Evolutionary conservation across 2,113 vertebrate species (phyloP).

Genomic region (Pelmatolapia mariae): DNA sequence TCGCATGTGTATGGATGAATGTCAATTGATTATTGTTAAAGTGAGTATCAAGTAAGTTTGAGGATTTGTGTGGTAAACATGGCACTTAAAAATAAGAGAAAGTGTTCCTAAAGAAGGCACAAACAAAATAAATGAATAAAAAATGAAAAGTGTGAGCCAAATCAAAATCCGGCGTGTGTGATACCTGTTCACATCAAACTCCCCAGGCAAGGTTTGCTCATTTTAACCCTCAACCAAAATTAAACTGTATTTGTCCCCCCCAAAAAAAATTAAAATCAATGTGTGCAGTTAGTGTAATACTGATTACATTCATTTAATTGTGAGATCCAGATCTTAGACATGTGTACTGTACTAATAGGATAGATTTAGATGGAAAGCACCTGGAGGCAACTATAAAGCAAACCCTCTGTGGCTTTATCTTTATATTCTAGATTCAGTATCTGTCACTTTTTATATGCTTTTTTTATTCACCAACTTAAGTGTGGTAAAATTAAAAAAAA

Average conservation of each 20-base stretch:
- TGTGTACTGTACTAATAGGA: rapidly evolving
- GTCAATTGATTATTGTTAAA: neutral
- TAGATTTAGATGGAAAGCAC: neutral
- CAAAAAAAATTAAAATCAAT: rapidly evolving
- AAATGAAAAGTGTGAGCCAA: neutral
- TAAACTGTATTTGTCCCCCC: rapidly evolving
- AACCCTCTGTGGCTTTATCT: neutral
- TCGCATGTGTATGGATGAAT: neutral
- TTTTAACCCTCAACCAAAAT: neutral
- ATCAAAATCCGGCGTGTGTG: rapidly evolving
- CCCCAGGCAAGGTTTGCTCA: rapidly evolving
- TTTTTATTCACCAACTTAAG: neutral
- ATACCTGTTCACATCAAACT: neutral
- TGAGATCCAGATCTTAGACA: neutral
- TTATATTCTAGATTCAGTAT: neutral
- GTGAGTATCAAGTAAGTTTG: neutral
- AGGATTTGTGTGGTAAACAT: neutral
- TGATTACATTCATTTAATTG: neutral
- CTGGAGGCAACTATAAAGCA: neutral
- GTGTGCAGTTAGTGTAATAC: rapidly evolving
- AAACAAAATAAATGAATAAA: neutral
- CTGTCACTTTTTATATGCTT: neutral
- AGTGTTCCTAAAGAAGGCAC: rapidly evolving
- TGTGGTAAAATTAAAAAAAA: neutral
- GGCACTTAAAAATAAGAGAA: neutral